Percentiles rank a stretch among this genome's conserved stretches.
phyloP scores from a whole-genome alignment of 2,797 vertebrate genomes.

The Kryptolebias ocellatus region DNA sequence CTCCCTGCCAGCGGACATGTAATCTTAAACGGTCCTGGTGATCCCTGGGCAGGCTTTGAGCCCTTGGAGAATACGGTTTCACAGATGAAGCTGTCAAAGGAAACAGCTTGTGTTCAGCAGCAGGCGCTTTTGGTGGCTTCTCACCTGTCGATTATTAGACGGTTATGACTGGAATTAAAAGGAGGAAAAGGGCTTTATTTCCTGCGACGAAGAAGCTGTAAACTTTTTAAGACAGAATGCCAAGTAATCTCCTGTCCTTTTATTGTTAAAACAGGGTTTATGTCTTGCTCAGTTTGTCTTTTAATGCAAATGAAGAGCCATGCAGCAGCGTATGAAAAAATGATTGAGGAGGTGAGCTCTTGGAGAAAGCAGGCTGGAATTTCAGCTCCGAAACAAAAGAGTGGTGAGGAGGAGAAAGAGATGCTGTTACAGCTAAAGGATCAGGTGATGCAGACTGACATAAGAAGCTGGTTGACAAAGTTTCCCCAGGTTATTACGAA shows the following conservation, averaged over 20 bases:
- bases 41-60: slow-evolving; percentile 69
- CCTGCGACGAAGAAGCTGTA: slow-evolving; percentile 10
- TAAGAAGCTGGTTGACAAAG: slow-evolving; percentile 39
- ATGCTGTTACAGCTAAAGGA: slow-evolving; percentile 54
- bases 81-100: slow-evolving; percentile 76
- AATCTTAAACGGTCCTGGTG: slow-evolving; percentile 77
- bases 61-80: slow-evolving; percentile 73
- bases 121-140: slow-evolving; percentile 36
- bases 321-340: slow-evolving; percentile 11
- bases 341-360: slow-evolving; percentile 19
- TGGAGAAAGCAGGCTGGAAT: slow-evolving; percentile 52
- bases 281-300: slow-evolving; percentile 17
- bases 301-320: slow-evolving; percentile 28
- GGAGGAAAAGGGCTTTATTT: slow-evolving; percentile 14
- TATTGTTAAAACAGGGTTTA: slow-evolving; percentile 18
- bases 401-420: slow-evolving; percentile 22
- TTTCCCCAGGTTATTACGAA: slow-evolving; percentile 57
- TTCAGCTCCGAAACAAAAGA: slow-evolving; percentile 57
- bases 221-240: slow-evolving; percentile 14
- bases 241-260: slow-evolving; percentile 13
- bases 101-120: slow-evolving; percentile 67
- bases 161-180: slow-evolving; percentile 15
- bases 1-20: slow-evolving; percentile 76
- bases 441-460: slow-evolving; percentile 45
- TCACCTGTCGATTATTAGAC: slow-evolving; percentile 63